Base-by-base conservation (phyloP, 2,888 invertebrate genomes). In the Epiblema foenella region DNA sequence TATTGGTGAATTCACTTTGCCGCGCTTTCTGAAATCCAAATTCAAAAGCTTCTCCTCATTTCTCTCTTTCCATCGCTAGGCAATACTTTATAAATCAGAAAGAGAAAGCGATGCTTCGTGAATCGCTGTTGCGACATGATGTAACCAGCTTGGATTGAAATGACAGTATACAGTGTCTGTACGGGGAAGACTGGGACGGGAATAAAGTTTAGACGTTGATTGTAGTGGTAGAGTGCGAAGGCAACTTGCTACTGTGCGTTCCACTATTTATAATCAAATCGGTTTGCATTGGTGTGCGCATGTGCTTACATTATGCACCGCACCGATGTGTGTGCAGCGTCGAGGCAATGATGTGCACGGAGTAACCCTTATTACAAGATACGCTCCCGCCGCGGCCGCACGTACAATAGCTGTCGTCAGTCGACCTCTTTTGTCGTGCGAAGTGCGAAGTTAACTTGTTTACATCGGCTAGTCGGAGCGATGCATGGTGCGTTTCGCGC, bases 181-280 rank as follows among this genome's bases (percentile, higher is more conserved):
- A 58, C 57, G 68, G 74, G 89, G 58, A 79, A 15, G 85, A 90
- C 78, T 79, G 82, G 82, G 92, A 88, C 65, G 75, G 83, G 76
- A 75, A 74, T 76, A 83, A 75, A 81, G 79, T 85, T 86, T 88
- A 85, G 84, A 88, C 84, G 89, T 84, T 90, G 89, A 89, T 90
- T 89, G 89, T 89, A 85, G 89, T 87, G 85, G 89, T 88, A 78
- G 86, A 91, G 89, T 90, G 88, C 89, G 89, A 93, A 93, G 91
- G 91, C 91, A 92, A 89, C 91, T 89, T 90, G 93, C 93, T 93
- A 92, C 93, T 88, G 93, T 92, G 92, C 90, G 92, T 90, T 92
- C 88, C 85, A 91, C 92, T 92, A 91, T 93, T 93, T 93, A 91
- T 93, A 92, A 92, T 93, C 89, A 90, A 92, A 92, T 90, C 86